Percentiles rank a stretch among this genome's conserved stretches.
phyloP scores from a whole-genome alignment of 2,888 invertebrate species.

The Xanthorhoe designata region DNA sequence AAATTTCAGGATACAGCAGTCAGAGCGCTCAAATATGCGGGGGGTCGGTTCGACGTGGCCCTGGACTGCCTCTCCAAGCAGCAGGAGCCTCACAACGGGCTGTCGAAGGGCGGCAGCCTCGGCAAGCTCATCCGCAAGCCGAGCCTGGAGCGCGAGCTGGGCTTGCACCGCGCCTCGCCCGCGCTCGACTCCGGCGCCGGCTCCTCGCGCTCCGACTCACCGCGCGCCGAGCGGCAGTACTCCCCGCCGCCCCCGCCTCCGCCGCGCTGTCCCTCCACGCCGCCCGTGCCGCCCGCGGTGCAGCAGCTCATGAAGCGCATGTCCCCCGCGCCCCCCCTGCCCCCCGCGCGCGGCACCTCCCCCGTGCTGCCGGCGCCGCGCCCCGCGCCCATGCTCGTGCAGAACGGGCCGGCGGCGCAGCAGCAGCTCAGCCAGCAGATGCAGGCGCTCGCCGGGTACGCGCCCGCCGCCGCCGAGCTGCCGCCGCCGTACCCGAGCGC shows the following conservation, averaged over 20 bases:
- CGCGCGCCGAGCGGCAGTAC: slow-evolving; percentile 89
- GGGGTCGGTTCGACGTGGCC: slow-evolving; percentile 89
- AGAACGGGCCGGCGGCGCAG: slow-evolving; percentile 92
- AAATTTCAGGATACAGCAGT: slow-evolving; percentile 88
- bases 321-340: slow-evolving; percentile 87
- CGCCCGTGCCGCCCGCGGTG: slow-evolving; percentile 88
- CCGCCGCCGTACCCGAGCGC: slow-evolving; percentile 89
- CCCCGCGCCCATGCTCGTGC: slow-evolving; percentile 92
- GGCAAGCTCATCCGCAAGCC: slow-evolving; percentile 93
- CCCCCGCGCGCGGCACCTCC: slow-evolving; percentile 89
- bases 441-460: slow-evolving; percentile 91
- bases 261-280: slow-evolving; percentile 89
- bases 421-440: slow-evolving; percentile 95
- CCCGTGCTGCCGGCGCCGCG: slow-evolving; percentile 87
- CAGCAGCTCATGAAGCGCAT: slow-evolving; percentile 86
- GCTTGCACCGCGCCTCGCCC: slow-evolving; percentile 92
- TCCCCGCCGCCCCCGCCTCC: slow-evolving; percentile 91
- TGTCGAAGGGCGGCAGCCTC: slow-evolving; percentile 63
- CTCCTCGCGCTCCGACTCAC: slow-evolving; percentile 95
- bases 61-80: slow-evolving; percentile 89
- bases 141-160: slow-evolving; percentile 93
- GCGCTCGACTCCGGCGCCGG: slow-evolving; percentile 95
- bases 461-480: slow-evolving; percentile 90
- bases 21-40: slow-evolving; percentile 89
- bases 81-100: slow-evolving; percentile 84